phyloP scores from a whole-genome alignment of 1,140 invertebrate species.

The Trichogramma pretiosum region DNA sequence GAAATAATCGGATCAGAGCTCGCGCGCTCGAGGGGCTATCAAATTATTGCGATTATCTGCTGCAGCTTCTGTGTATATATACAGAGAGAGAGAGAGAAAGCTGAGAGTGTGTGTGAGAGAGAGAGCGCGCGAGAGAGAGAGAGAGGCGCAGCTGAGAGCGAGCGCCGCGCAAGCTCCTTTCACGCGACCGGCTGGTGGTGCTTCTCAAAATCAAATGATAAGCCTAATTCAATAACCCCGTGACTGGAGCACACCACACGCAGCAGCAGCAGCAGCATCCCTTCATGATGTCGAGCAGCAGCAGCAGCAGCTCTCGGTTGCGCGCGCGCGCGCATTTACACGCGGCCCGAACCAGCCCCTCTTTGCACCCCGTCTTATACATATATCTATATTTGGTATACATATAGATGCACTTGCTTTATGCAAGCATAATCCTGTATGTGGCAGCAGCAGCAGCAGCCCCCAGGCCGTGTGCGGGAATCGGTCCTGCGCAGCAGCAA shows the following conservation, averaged over 20 bases:
- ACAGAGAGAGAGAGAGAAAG: conserved; percentile 38
- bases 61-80: conserved; percentile 28
- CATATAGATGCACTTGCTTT: no score
- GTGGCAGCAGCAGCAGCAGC: no score
- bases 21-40: conserved; percentile 37
- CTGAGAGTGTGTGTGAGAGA: neutral
- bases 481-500: no score
- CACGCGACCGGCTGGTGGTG: conserved; percentile 48
- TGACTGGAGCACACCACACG: conserved; percentile 27
- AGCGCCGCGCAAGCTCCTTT: neutral
- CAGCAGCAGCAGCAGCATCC: neutral
- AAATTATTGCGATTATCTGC: conserved; percentile 53
- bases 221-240: conserved; percentile 62
- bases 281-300: no score
- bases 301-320: conserved; percentile 14
- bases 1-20: conserved; percentile 44
- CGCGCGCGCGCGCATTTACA: neutral
- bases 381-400: no score
- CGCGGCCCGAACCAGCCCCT: no score
- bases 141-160: conserved; percentile 1
- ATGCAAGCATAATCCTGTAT: no score
- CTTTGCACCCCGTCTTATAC: no score
- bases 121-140: neutral
- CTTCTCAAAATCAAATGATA: conserved; percentile 64
- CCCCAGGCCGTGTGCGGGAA: no score